Evolutionary conservation across 2,888 invertebrate species (phyloP).

Genomic region (Aspidapion aeneum): DNA sequence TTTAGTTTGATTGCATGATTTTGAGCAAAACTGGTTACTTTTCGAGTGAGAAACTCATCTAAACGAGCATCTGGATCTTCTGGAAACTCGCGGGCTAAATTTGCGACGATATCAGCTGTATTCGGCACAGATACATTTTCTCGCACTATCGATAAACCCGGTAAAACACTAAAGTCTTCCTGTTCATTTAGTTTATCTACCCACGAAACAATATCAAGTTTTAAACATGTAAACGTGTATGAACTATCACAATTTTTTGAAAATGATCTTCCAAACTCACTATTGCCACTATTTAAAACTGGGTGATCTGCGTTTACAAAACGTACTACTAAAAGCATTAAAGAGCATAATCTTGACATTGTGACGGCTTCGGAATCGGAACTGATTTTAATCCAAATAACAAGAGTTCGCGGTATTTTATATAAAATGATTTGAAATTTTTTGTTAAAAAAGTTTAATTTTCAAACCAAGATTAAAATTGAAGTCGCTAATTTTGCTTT

Average conservation of each 20-base stretch:
- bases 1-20: slow-evolving; percentile 68
- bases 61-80: slow-evolving; percentile 68
- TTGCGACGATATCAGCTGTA: slow-evolving; percentile 63
- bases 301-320: background rate
- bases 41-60: slow-evolving; percentile 67
- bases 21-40: slow-evolving; percentile 64
- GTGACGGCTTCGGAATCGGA: background rate
- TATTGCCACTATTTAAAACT: slow-evolving; percentile 13
- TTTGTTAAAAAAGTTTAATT: background rate
- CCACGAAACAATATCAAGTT: slow-evolving; percentile 68
- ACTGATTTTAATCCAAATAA: background rate
- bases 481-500: background rate
- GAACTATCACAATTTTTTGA: slow-evolving; percentile 52
- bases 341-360: background rate
- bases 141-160: slow-evolving; percentile 68
- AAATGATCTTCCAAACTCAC: slow-evolving; percentile 32
- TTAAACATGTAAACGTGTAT: slow-evolving; percentile 69
- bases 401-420: background rate
- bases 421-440: background rate
- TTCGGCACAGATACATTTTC: slow-evolving; percentile 52
- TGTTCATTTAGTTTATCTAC: slow-evolving; percentile 67
- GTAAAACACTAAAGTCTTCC: slow-evolving; percentile 61
- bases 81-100: slow-evolving; percentile 67
- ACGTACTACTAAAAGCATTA: background rate
- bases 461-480: background rate